Base-by-base conservation (phyloP, 23 tunicate genomes). In the Ascidia mentula region DNA sequence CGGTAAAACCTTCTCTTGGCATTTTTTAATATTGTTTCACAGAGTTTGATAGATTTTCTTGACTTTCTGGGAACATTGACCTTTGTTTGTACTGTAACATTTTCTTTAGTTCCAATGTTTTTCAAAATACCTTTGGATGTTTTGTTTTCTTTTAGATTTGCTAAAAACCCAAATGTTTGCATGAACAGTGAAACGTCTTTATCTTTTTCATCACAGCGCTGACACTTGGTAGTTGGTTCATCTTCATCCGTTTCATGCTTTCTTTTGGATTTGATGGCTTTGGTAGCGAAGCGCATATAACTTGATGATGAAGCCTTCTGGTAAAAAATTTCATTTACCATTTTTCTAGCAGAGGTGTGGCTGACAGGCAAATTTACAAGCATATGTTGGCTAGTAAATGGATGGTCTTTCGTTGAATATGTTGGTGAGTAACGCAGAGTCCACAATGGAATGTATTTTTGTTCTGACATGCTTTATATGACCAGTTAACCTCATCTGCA, bases 311-410 rank as follows among this genome's bases (percentile, higher is more conserved):
- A 34, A 36, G 40, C 15, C 37, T 36, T 34, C 46, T 30, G 12
- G 9, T 75, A 8, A 37, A 32, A 37, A 20, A 79, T 79, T 36
- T 79, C 32, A 35, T 20, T 60, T 4, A 79, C 82, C 33, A 79
- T 6, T 32, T 59, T 60, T 60, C 82, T 36, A 0, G 82, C 82
- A 5, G 82, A 60, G 15, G 82, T 60, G 34, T 79, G 82, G 32
- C 82, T 79, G 17, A 45, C 5, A 20, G 75, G 18, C 18, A 71
- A 35, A 18, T 34, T 20, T 71, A 18, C 32, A 28, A 71, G 75
- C 38, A 71, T 20, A 18, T 71, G 75, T 4, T 6, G 30, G 8
- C 8, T 20, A 4, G 75, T 34, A 71, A 71, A 71, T 3, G 39
- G 38, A 6, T 34, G 38, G 18, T 4, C 24, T 34, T 71, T 53